Evolutionary conservation across 2,113 vertebrate species (phyloP), one percentile per base, ranked within the genome.

Genomic region (Hiodon tergisus): DNA sequence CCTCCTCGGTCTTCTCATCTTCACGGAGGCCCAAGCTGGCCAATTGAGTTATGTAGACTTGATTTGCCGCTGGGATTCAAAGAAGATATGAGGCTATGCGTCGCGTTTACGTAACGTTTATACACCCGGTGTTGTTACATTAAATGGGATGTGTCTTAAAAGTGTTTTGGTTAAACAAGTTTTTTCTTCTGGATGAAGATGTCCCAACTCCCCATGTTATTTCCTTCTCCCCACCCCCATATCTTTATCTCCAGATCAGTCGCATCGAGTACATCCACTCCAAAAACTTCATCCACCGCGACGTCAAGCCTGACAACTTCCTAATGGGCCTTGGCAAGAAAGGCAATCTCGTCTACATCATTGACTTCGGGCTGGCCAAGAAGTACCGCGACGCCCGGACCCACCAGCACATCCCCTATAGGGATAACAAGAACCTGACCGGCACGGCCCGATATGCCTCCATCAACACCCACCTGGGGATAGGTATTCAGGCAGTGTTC

Each of bases 271-370:
- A 96, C 82, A 98, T 98, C 87, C 97, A 98, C 93, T 97, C 96
- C 81, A 98, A 98, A 93, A 98, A 98, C 88, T 98, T 98, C 86
- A 98, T 98, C 84, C 96, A 98, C 87, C 90, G 97, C 80, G 97
- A 98, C 52, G 96, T 98, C 77, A 98, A 98, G 81, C 97, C 97
- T 0, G 97, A 98, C 84, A 98, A 98, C 87, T 98, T 98, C 83
- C 92, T 98, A 71, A 98, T 98, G 97, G 97, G 97, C 9, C 93
- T 98, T 0, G 97, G 96, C 70, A 98, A 98, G 85, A 98, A 98
- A 80, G 97, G 97, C 76, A 98, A 98, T 84, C 88, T 98, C 81
- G 97, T 98, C 9, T 98, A 98, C 84, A 98, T 98, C 84, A 98
- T 98, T 4, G 96, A 98, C 88, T 98, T 98, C 1, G 97, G 97